Evolutionary conservation across 64 coral and sea anemone species (phyloP).

Genomic region (Hydrozoanthus tunicans): DNA sequence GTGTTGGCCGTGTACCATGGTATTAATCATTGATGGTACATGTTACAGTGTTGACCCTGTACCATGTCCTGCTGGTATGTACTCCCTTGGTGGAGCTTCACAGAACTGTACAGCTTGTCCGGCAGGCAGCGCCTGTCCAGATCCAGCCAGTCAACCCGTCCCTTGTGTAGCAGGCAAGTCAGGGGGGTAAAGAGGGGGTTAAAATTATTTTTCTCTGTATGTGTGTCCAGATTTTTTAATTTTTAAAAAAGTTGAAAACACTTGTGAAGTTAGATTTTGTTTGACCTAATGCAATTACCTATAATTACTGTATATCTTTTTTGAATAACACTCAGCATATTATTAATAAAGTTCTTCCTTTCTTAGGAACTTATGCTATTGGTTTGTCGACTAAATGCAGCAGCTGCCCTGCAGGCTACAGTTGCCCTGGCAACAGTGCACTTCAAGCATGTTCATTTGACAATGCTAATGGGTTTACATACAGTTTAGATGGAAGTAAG

Average conservation of each 20-base stretch:
- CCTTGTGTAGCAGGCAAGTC: conserved; percentile 74
- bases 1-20: too few relatives aligned
- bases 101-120: conserved; percentile 93
- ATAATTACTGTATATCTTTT: too few relatives aligned
- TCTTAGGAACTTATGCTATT: conserved; percentile 82
- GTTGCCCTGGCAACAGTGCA: conserved; percentile 83
- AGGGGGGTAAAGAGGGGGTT: too few relatives aligned
- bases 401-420: conserved; percentile 85
- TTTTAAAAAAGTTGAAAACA: neutral
- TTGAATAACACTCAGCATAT: too few relatives aligned
- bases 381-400: conserved; percentile 78
- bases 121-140: conserved; percentile 86
- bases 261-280: too few relatives aligned
- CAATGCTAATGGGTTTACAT: conserved; percentile 75
- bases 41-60: conserved; percentile 67
- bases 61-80: conserved; percentile 91
- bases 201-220: neutral
- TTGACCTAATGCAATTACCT: too few relatives aligned
- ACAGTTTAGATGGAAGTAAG: conserved; percentile 95
- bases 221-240: neutral
- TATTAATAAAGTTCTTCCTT: too few relatives aligned
- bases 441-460: conserved; percentile 88
- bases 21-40: too few relatives aligned
- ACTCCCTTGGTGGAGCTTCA: conserved; percentile 81
- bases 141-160: conserved; percentile 60